Percentiles rank a stretch among this genome's conserved stretches.
Conservation (phyloP, 2,888 invertebrate species). For the Seladonia tumulorum region DNA sequence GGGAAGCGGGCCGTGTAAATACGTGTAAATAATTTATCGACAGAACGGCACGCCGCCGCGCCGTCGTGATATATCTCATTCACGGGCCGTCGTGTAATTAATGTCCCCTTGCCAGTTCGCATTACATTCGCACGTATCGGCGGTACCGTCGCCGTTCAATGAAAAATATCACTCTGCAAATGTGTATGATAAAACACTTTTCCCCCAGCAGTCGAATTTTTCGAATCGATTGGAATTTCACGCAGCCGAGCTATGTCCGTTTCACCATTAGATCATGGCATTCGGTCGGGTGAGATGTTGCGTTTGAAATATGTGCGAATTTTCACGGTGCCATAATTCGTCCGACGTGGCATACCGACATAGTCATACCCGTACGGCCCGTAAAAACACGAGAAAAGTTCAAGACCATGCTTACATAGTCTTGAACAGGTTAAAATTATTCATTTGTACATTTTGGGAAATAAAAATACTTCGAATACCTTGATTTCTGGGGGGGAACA, state of each 20-base stretch:
- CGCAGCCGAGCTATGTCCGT: neutral
- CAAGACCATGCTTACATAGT: too few relatives aligned
- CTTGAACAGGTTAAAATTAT: too few relatives aligned
- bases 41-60: constrained; percentile 42
- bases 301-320: constrained; percentile 2
- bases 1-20: constrained; percentile 63
- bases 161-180: constrained; percentile 9
- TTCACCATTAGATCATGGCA: constrained; percentile 1
- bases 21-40: constrained; percentile 69
- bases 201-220: neutral
- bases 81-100: constrained; percentile 62
- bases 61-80: constrained; percentile 62
- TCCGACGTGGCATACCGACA: neutral
- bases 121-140: constrained; percentile 22
- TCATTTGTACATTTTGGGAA: too few relatives aligned
- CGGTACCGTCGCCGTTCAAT: constrained; percentile 21
- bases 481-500: too few relatives aligned
- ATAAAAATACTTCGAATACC: too few relatives aligned
- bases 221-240: constrained; percentile 1
- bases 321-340: neutral
- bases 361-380: neutral
- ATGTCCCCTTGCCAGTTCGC: constrained; percentile 53
- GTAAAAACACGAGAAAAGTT: too few relatives aligned
- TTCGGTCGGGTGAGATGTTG: neutral
- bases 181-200: constrained; percentile 2